These are phyloP conservation scores for Alcedo atthis DNA, from an alignment of 2,797 vertebrate species.

Conservation along the genomic window DNA sequence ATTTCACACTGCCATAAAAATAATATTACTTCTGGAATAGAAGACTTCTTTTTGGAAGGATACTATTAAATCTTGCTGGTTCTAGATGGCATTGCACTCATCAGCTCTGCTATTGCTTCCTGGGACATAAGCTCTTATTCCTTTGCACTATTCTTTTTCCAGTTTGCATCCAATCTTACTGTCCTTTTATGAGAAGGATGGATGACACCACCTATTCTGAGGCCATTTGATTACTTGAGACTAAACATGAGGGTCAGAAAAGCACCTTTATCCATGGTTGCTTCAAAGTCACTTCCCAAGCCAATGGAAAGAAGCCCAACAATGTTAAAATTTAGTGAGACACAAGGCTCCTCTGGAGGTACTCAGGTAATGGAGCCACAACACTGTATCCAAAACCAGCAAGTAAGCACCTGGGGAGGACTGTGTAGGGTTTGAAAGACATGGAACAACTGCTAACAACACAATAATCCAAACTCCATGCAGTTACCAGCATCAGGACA, in stretches of 20 bases:
- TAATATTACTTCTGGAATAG: neutral
- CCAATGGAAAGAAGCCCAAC: neutral
- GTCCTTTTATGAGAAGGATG: neutral
- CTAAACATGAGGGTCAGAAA: neutral
- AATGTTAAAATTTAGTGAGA: neutral
- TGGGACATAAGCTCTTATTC: neutral
- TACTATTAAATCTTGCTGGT: neutral
- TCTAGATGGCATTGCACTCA: neutral
- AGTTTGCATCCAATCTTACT: neutral
- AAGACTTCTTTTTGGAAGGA: neutral
- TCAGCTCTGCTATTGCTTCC: neutral
- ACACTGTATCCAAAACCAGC: accelerated
- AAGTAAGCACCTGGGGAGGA: neutral
- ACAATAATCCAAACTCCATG: neutral
- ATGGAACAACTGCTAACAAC: neutral
- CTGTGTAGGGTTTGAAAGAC: neutral
- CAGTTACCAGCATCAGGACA: neutral
- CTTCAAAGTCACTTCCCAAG: neutral
- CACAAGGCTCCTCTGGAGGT: neutral
- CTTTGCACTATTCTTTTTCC: neutral
- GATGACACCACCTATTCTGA: neutral
- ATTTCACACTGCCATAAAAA: neutral
- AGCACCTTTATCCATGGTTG: neutral
- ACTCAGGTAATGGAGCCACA: neutral
- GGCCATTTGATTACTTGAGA: neutral